Conservation (phyloP, 2,113 vertebrate genomes). For the Hypocryptadius cinnamomeus region DNA sequence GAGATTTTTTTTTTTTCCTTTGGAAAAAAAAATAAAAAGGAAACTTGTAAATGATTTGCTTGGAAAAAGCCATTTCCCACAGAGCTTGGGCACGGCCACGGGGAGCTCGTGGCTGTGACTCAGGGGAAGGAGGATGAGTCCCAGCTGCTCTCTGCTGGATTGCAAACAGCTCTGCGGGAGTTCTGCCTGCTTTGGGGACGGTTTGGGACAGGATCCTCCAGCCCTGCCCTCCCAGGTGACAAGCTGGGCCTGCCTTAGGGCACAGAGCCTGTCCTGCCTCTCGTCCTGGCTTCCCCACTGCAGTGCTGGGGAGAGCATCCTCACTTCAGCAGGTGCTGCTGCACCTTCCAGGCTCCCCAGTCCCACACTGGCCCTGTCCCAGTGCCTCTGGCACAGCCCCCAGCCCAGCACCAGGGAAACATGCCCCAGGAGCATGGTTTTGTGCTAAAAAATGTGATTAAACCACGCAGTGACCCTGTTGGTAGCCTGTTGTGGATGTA, state of each 20-base stretch:
- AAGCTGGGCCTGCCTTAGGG: not conserved
- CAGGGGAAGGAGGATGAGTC: not conserved
- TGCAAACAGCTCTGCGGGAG: not conserved
- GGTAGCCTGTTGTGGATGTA: fast-evolving
- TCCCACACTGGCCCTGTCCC: not conserved
- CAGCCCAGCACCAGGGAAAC: not conserved
- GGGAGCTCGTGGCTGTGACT: not conserved
- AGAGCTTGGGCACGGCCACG: not conserved
- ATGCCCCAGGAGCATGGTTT: fast-evolving
- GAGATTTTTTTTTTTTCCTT: not conserved
- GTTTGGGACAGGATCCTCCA: not conserved
- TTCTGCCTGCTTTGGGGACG: fast-evolving
- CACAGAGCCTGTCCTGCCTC: not conserved
- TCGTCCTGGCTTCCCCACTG: not conserved
- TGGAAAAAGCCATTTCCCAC: not conserved
- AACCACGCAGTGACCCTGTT: fast-evolving
- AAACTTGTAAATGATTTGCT: not conserved
- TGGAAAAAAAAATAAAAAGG: not conserved
- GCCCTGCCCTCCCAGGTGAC: not conserved
- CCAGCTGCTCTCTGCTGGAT: not conserved
- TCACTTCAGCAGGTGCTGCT: not conserved
- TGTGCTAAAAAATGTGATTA: not conserved
- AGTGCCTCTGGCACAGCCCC: not conserved
- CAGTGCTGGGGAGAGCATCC: too few relatives aligned
- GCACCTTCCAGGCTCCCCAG: not conserved